phyloP scores from a whole-genome alignment of 2,113 vertebrate species.

The Oceanodroma tethys region DNA sequence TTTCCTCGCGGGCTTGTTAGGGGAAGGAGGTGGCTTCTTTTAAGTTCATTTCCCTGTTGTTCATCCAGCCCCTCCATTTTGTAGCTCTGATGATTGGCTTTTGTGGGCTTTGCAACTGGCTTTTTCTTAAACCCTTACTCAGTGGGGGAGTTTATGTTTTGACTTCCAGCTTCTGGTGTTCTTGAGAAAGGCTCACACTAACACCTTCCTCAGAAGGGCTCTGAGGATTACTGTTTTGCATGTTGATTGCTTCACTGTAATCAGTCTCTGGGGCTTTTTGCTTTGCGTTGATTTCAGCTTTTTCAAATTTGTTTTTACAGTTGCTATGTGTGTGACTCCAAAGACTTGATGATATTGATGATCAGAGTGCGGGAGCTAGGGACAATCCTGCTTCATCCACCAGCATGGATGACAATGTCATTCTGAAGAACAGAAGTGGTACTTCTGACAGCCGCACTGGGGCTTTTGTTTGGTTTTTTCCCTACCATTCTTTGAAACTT shows the following conservation, averaged over 20 bases:
- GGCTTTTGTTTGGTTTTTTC: neutral
- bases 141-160: neutral
- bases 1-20: neutral
- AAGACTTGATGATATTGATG: neutral
- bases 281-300: neutral
- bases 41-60: neutral
- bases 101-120: neutral
- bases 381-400: neutral
- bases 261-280: neutral
- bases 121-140: neutral
- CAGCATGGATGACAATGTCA: neutral
- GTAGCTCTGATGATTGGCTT: neutral
- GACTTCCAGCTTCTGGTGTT: neutral
- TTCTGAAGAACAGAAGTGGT: neutral
- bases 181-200: neutral
- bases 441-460: neutral
- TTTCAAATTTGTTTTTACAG: neutral
- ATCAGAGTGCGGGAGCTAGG: neutral
- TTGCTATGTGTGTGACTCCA: neutral
- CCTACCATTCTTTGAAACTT: neutral
- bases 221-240: neutral
- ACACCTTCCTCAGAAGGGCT: neutral
- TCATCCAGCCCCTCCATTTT: neutral
- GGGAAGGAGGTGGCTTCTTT: neutral
- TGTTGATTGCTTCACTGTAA: neutral